Evolutionary conservation across 64 coral and sea anemone genomes (phyloP).

Genomic region (Actinia equina): DNA sequence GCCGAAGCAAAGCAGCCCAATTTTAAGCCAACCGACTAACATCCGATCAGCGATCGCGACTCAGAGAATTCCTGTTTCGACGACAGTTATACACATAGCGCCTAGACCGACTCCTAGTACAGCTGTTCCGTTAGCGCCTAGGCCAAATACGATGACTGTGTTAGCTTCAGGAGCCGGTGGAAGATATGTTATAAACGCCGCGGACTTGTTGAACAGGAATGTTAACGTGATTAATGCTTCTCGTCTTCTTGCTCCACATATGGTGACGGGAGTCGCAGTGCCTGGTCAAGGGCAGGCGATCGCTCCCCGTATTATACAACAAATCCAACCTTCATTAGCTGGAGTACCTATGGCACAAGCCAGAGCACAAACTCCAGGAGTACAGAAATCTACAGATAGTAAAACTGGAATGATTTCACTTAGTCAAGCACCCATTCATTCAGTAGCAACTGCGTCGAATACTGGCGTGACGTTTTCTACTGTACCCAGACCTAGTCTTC

Average conservation of each 20-base stretch:
- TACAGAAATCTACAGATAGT: conserved; percentile 14
- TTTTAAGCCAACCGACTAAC: conserved; percentile 59
- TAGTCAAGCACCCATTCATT: conserved; percentile 18
- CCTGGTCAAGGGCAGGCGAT: conserved; percentile 62
- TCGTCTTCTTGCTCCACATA: conserved; percentile 77
- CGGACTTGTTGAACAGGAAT: conserved; percentile 57
- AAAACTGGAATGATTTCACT: conserved; percentile 15
- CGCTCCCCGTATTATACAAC: conserved; percentile 78
- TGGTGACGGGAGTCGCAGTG: conserved; percentile 65
- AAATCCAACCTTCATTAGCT: conserved; percentile 62
- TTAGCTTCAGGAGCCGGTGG: conserved; percentile 57
- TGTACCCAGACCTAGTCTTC: conserved; percentile 70
- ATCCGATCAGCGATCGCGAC: conserved; percentile 77
- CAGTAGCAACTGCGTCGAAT: conserved; percentile 32
- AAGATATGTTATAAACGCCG: conserved; percentile 76
- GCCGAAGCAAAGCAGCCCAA: conserved; percentile 83
- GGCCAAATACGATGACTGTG: conserved; percentile 86
- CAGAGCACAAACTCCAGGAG: conserved; percentile 17
- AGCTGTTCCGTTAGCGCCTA: conserved; percentile 89
- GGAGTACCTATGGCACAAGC: conserved; percentile 29
- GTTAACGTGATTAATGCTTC: conserved; percentile 64
- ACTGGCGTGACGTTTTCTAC: conserved; percentile 32
- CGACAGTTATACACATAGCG: conserved; percentile 92
- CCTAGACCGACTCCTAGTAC: conserved; percentile 81
- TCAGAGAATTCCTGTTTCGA: conserved; percentile 47